Base-by-base conservation (phyloP, 2,888 invertebrate species). In the Hyles lineata region DNA sequence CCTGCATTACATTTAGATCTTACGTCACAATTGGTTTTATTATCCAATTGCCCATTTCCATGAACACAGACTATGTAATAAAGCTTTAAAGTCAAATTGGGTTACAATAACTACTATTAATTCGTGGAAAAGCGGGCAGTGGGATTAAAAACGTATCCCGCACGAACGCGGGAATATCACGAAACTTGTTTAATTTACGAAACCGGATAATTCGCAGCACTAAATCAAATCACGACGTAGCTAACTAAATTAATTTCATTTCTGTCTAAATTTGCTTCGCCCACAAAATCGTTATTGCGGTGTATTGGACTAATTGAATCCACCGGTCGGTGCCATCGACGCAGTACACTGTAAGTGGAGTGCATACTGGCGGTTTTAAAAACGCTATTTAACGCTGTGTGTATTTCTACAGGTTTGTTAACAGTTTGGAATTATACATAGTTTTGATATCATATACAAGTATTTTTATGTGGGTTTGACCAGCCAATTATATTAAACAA, bases 211-310 rank as follows among this genome's bases (percentile, higher is more conserved):
- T 67, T 50, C 67, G 15, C 21, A n/a, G 21, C 35, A 35, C 67
- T 67, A 67, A 67, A 67, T 67, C 67, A 67, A 50, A 67, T 17
- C 17, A 67, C 50, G 67, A 67, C 43, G 23, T 67, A 67, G 50
- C 43, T 50, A 67, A 67, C 50, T 67, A 67, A 67, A 67, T 67
- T 67, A 67, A 67, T 67, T 67, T 50, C 67, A 67, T 67, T 67
- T 67, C 21, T 67, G 50, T 43, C 67, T 21, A 43, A 67, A 67
- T 67, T 50, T 17, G 67, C 67, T 43, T 67, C 50, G 67, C 43
- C 67, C 25, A 67, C 67, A 50, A 67, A 67, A 67, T 67, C 50
- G 67, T 67, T 67, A 67, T 67, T 67, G 67, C 67, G 50, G 67
- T 50, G 67, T 67, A 50, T 67, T 67, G 67, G 67, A 25, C 50